Evolutionary conservation across 2,888 invertebrate species (phyloP), one percentile per base, ranked within the genome.

Genomic region (Cantharis rustica): DNA sequence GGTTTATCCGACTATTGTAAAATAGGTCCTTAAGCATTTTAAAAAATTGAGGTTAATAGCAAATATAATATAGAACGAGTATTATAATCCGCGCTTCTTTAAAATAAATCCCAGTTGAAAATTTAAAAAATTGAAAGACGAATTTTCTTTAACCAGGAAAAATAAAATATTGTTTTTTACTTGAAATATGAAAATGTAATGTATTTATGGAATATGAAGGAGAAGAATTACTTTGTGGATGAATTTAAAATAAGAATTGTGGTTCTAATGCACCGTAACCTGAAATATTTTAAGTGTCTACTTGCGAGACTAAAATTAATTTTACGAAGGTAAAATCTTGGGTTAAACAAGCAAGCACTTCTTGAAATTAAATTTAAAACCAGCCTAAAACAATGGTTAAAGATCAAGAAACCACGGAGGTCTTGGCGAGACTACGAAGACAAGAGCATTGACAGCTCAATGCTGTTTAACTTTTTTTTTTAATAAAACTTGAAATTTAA

Each of bases 391-490:
- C 66, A 72, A 66, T 68, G 47, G 72, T 66, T 27, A 72, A 72
- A 47, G 72, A 72, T 64, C 20, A 68, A 26, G 15, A 61, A 61
- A 31, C 17, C 72, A 16, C 20, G 72, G 72, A 61, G 72, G 72
- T 72, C 72, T 66, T 72, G 20, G 20, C 72, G 68, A 72, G 66
- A 68, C 31, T 72, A 16, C 47, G 17, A 72, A 66, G 72, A 72
- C 64, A 72, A 64, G 71, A 47, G 66, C 72, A 72, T 61, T 72
- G 72, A 72, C 72, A 72, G 72, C 72, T 72, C 72, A 72, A 72
- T 72, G 72, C 72, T 72, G 20, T 20, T 11, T 23, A 68, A 68
- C 31, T 17, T 47, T 13, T 23, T 20, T 23, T 66, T 66, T 20
- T 20, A 66, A 66, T 20, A 20, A 66, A 66, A 20, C 64, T 66